These are phyloP conservation scores for Euglossa dilemma DNA, from an alignment of 1,140 invertebrate species.

Conservation along the genomic window DNA sequence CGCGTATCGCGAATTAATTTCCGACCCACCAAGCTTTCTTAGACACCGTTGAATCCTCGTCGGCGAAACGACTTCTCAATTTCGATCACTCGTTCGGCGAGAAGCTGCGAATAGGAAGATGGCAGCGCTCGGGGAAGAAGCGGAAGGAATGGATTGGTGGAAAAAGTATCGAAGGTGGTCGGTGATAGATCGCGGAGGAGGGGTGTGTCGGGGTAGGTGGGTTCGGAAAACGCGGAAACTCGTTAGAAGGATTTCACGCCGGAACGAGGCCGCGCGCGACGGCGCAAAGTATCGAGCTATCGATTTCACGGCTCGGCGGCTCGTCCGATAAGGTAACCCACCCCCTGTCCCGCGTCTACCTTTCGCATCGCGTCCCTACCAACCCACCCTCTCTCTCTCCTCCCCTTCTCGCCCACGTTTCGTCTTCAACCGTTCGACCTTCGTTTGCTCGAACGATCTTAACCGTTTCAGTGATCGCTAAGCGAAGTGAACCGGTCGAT, in stretches of 20 bases:
- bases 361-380: conserved; percentile 13
- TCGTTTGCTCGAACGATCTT: conserved; percentile 55
- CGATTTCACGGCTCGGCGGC: conserved; percentile 66
- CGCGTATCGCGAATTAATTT: no score
- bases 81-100: neutral
- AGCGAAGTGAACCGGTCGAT: conserved; percentile 24
- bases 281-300: conserved; percentile 70
- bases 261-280: conserved; percentile 55
- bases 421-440: conserved; percentile 58
- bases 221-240: conserved; percentile 66
- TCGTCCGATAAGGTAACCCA: conserved; percentile 62
- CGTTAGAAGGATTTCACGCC: conserved; percentile 63
- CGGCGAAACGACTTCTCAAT: neutral
- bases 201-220: conserved; percentile 12
- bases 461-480: conserved; percentile 48
- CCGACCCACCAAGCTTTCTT: no score
- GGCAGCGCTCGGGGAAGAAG: neutral
- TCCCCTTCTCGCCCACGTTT: conserved; percentile 7
- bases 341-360: conserved; percentile 23
- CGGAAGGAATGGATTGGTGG: conserved; percentile 11
- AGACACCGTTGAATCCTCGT: no score
- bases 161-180: conserved; percentile 36
- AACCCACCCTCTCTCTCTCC: neutral
- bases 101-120: neutral
- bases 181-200: conserved; percentile 36